A percentile compares a stretch with the other conserved stretches of the same genome.
These are phyloP conservation scores for Phycodurus eques DNA, from an alignment of 2,113 vertebrate genomes.

Conservation along the genomic window DNA sequence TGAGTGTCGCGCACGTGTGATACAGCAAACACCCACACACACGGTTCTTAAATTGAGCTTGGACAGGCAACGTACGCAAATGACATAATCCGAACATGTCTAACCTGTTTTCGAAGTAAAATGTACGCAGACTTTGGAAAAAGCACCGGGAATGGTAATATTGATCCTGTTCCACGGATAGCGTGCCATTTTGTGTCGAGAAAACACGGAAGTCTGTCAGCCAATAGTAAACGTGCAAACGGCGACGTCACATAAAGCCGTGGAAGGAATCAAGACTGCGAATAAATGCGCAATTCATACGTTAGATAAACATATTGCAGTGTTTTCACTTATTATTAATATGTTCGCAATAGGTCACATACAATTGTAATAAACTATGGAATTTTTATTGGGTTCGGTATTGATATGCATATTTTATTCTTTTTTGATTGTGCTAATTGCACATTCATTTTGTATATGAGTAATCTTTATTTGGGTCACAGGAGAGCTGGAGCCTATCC, in stretches of 20 bases:
- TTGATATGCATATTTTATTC: too few species aligned
- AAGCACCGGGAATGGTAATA: constrained; percentile 38
- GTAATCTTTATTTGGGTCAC: too few species aligned
- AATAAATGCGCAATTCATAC: not conserved
- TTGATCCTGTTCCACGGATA: constrained; percentile 54
- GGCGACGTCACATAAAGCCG: constrained; percentile 16
- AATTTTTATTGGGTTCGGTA: too few species aligned
- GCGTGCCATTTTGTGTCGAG: constrained; percentile 36
- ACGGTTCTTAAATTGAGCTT: too few species aligned
- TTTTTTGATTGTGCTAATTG: not conserved
- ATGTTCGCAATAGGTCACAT: too few species aligned
- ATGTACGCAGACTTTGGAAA: constrained; percentile 25
- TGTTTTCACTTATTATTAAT: too few species aligned
- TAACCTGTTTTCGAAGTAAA: constrained; percentile 41
- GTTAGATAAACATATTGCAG: not conserved
- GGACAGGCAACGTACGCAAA: rapidly evolving
- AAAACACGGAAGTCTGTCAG: constrained; percentile 21
- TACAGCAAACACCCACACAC: too few species aligned
- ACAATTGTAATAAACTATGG: too few species aligned
- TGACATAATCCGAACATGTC: rapidly evolving
- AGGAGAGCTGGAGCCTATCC: too few species aligned
- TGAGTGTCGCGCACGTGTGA: constrained; percentile 23
- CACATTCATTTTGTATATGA: too few species aligned
- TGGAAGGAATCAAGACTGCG: not conserved
- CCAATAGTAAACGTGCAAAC: constrained; percentile 30